Conservation (phyloP, 2,113 vertebrate species). For the Aphyosemion australe region DNA sequence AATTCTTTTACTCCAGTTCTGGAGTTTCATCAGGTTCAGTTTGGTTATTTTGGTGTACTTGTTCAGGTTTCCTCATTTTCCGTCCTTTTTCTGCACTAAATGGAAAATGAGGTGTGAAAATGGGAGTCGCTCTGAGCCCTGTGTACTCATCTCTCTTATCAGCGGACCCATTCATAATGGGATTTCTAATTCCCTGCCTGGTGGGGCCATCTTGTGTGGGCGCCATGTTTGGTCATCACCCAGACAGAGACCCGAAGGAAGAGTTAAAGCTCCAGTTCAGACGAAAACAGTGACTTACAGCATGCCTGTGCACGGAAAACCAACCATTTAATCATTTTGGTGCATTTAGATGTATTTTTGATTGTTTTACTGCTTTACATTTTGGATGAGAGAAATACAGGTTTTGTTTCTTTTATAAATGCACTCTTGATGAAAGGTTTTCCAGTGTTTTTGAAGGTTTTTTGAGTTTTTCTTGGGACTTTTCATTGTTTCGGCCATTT, state of each 20-base stretch:
- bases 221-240: constrained; percentile 35
- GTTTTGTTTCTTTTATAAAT: too few relatives aligned
- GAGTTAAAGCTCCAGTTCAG: background rate
- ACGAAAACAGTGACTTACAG: background rate
- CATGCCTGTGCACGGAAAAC: background rate
- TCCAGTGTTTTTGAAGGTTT: too few relatives aligned
- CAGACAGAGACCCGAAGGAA: constrained; percentile 15
- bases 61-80: constrained; percentile 12
- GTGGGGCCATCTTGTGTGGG: constrained; percentile 39
- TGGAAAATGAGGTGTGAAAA: constrained; percentile 67
- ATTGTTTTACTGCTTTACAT: too few relatives aligned
- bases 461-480: too few relatives aligned
- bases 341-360: too few relatives aligned
- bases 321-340: background rate
- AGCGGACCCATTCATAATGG: constrained; percentile 61
- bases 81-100: background rate
- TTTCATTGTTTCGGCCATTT: too few relatives aligned
- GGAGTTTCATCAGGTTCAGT: background rate
- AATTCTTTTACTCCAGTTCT: constrained; percentile 1
- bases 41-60: constrained; percentile 24
- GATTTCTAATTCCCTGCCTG: constrained; percentile 57
- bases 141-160: constrained; percentile 62
- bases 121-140: constrained; percentile 59
- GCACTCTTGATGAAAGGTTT: too few relatives aligned
- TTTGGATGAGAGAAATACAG: too few relatives aligned